Conservation (phyloP, 2,888 invertebrate genomes). For the Neoascia interrupta region DNA sequence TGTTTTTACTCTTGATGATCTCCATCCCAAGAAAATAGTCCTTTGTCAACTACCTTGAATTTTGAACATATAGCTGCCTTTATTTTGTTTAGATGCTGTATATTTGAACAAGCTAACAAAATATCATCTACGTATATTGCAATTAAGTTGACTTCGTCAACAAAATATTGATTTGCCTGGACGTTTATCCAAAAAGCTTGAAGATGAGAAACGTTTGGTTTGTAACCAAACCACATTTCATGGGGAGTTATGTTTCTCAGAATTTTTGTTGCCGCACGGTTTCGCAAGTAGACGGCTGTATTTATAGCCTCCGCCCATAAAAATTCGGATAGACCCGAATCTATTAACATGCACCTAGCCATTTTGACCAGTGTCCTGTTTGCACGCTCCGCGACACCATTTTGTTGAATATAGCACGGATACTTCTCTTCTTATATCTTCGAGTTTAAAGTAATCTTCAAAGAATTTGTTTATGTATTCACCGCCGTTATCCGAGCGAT, state of each 20-base stretch:
- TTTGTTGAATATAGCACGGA: slow-evolving; percentile 56
- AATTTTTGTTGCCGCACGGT: background rate
- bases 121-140: slow-evolving; percentile 44
- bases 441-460: slow-evolving; percentile 14
- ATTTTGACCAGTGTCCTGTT: slow-evolving; percentile 69
- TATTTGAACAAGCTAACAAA: slow-evolving; percentile 19
- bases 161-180: background rate
- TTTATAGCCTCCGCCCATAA: slow-evolving; percentile 69
- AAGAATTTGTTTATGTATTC: slow-evolving; percentile 40
- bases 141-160: slow-evolving; percentile 5
- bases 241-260: background rate
- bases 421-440: slow-evolving; percentile 30
- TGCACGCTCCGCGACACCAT: slow-evolving; percentile 59
- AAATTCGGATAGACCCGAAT: slow-evolving; percentile 64
- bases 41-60: slow-evolving; percentile 42
- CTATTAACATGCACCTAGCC: slow-evolving; percentile 71
- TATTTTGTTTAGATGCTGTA: slow-evolving; percentile 15
- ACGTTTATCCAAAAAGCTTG: background rate
- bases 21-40: slow-evolving; percentile 38
- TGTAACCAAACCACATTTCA: background rate
- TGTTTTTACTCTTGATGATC: background rate
- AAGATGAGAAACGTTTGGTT: background rate
- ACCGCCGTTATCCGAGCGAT: slow-evolving; percentile 49
- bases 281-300: slow-evolving; percentile 49
- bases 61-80: slow-evolving; percentile 33